Evolutionary conservation across 2,113 vertebrate genomes (phyloP).

Genomic region (Cyprinodon brontotheroides): DNA sequence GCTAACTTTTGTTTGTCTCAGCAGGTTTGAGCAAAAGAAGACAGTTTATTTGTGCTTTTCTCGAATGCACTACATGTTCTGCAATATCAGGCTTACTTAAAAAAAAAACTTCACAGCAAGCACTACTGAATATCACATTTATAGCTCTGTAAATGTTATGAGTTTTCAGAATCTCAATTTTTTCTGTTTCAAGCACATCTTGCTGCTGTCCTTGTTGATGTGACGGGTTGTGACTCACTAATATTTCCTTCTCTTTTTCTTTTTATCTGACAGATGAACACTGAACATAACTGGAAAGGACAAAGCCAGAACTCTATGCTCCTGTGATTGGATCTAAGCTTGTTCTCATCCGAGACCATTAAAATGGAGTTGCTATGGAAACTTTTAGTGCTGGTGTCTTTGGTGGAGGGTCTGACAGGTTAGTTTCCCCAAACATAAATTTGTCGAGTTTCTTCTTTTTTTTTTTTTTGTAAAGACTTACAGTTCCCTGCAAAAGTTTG

Average conservation of each 20-base stretch:
- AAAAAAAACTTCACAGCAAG: conserved; percentile 22
- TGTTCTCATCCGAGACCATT: conserved; percentile 81
- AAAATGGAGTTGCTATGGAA: conserved; percentile 97
- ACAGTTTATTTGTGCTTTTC: conserved; percentile 49
- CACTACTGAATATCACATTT: background rate
- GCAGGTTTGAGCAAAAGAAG: conserved; percentile 57
- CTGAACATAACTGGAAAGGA: conserved; percentile 72
- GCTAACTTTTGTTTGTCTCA: conserved; percentile 64
- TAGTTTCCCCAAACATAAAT: conserved; percentile 61
- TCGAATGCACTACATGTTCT: conserved; percentile 51
- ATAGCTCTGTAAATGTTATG: background rate
- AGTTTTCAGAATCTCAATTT: conserved; percentile 8
- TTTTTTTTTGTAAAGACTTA: conserved; percentile 15
- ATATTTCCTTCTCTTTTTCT: conserved; percentile 33
- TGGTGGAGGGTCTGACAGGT: conserved; percentile 90
- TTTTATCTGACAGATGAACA: conserved; percentile 75
- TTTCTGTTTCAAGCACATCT: conserved; percentile 16
- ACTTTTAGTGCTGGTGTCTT: conserved; percentile 88
- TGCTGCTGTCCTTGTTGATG: conserved; percentile 15
- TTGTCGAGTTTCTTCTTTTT: conserved; percentile 18
- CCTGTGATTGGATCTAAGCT: conserved; percentile 75
- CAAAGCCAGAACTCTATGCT: conserved; percentile 68
- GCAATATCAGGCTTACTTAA: conserved; percentile 53
- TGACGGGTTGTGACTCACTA: conserved; percentile 41
- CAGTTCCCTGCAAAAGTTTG: background rate